Evolutionary conservation across 2,888 invertebrate species (phyloP).

Genomic region (Erannis defoliaria): DNA sequence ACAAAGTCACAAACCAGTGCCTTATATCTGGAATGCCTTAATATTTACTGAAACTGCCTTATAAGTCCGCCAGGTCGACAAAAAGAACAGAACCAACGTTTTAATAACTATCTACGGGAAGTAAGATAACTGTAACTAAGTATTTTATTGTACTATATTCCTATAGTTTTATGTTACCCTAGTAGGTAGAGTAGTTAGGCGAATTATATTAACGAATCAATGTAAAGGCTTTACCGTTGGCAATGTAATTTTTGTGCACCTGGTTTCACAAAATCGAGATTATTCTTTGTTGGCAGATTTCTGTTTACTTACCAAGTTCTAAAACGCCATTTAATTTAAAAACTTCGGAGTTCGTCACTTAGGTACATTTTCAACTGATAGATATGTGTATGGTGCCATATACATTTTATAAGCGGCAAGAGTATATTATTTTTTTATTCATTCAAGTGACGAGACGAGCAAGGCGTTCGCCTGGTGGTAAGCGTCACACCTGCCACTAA

Average conservation of each 20-base stretch:
- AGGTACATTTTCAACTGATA: too few species aligned
- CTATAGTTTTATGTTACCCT: conserved; percentile 47
- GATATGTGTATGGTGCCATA: too few species aligned
- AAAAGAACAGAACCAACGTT: conserved; percentile 82
- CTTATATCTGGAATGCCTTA: conserved; percentile 54
- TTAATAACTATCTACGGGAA: conserved; percentile 49
- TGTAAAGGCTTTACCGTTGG: conserved; percentile 78
- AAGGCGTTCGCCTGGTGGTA: too few species aligned
- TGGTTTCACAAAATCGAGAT: conserved; percentile 67
- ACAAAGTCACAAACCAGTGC: conserved; percentile 39
- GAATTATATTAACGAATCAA: conserved; percentile 38
- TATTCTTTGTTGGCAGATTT: conserved; percentile 46
- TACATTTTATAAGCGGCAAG: too few species aligned
- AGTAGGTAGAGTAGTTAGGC: conserved; percentile 62
- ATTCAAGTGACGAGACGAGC: too few species aligned
- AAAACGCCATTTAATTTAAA: too few species aligned
- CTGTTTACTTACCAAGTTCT: not conserved
- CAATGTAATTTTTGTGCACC: conserved; percentile 83
- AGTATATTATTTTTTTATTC: too few species aligned
- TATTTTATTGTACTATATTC: conserved; percentile 47
- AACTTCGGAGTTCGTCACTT: too few species aligned
- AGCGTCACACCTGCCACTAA: too few species aligned
- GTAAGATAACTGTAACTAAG: conserved; percentile 40
- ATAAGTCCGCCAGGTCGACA: conserved; percentile 81
- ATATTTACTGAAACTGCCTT: conserved; percentile 27